These are phyloP conservation scores for Campylomormyrus numenius DNA, from an alignment of 2,113 vertebrate genomes.

Conservation along the genomic window DNA sequence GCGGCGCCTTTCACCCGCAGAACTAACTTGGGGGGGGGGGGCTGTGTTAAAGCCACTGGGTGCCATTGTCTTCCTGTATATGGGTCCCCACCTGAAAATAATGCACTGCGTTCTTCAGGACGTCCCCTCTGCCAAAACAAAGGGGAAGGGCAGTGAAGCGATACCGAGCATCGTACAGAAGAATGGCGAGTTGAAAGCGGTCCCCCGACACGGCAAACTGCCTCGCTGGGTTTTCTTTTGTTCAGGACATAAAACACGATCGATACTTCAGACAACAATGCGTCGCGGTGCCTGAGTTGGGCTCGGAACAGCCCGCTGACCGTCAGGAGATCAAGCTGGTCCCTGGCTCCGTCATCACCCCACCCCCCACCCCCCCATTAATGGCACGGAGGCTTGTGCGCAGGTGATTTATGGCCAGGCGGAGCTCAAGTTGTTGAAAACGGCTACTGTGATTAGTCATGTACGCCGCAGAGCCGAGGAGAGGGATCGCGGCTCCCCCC, in stretches of 20 bases:
- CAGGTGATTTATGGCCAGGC: slow-evolving; percentile 66
- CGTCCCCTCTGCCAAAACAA: background rate
- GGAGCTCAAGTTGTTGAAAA: slow-evolving; percentile 66
- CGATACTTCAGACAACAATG: slow-evolving; percentile 42
- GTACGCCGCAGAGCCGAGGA: slow-evolving; percentile 52
- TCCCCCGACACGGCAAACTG: background rate
- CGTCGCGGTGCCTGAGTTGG: slow-evolving; percentile 40
- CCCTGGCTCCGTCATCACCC: slow-evolving; percentile 41
- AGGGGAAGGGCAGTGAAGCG: background rate
- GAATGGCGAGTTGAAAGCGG: background rate
- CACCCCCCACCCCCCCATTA: slow-evolving; percentile 51
- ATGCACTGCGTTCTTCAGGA: background rate
- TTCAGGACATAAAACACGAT: slow-evolving; percentile 46
- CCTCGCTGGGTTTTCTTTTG: slow-evolving; percentile 30
- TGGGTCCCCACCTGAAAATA: background rate
- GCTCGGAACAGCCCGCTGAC: slow-evolving; percentile 52
- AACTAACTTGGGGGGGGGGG: background rate
- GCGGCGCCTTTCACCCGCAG: background rate
- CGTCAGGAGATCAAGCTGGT: slow-evolving; percentile 49
- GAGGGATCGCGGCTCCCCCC: slow-evolving; percentile 34
- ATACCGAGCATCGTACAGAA: background rate
- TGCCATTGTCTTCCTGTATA: background rate
- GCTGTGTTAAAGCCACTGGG: background rate
- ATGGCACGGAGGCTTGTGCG: slow-evolving; percentile 55
- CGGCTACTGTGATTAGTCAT: slow-evolving; percentile 70